Percentiles rank a stretch among this genome's conserved stretches.
Conservation (phyloP, 1,140 invertebrate species). For the Glossosoma conforme region DNA sequence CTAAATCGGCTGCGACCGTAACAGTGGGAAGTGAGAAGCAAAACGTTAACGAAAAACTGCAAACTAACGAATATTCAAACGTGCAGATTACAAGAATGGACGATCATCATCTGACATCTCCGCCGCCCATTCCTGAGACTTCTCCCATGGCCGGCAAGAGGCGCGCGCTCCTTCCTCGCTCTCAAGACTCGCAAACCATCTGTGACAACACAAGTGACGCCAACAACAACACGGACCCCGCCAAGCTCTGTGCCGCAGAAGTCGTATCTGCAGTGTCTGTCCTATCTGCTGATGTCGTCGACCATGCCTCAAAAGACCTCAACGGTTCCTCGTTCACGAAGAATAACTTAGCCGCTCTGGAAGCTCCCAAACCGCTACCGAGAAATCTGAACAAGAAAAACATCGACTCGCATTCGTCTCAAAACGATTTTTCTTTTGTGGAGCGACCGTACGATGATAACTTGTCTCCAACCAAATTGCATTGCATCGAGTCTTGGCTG, state of each 20-base stretch:
- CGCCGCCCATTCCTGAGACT: no score
- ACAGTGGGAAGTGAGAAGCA: background rate
- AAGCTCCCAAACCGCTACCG: slow-evolving; percentile 27
- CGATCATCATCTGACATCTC: background rate
- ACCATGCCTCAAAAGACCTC: background rate
- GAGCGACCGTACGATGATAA: slow-evolving; percentile 36
- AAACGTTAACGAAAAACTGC: background rate
- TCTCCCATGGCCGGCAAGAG: no score
- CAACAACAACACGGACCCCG: slow-evolving; percentile 18
- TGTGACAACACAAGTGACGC: slow-evolving; percentile 15
- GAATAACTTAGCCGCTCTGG: slow-evolving; percentile 6
- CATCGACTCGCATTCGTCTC: slow-evolving; percentile 3
- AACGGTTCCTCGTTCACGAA: background rate
- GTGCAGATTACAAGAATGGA: slow-evolving; percentile 1
- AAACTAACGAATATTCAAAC: slow-evolving; percentile 1
- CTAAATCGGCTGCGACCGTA: background rate
- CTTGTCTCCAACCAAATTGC: slow-evolving; percentile 48
- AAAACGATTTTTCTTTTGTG: slow-evolving; percentile 7
- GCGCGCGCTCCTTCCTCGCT: no score
- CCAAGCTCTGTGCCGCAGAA: no score
- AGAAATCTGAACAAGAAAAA: slow-evolving; percentile 28
- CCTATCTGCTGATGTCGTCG: slow-evolving; percentile 13
- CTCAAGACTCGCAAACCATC: no score
- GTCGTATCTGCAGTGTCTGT: no score
- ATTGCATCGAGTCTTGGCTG: slow-evolving; percentile 49